phyloP scores from a whole-genome alignment of 2,797 vertebrate genomes.

The Brachyalestes nurse region DNA sequence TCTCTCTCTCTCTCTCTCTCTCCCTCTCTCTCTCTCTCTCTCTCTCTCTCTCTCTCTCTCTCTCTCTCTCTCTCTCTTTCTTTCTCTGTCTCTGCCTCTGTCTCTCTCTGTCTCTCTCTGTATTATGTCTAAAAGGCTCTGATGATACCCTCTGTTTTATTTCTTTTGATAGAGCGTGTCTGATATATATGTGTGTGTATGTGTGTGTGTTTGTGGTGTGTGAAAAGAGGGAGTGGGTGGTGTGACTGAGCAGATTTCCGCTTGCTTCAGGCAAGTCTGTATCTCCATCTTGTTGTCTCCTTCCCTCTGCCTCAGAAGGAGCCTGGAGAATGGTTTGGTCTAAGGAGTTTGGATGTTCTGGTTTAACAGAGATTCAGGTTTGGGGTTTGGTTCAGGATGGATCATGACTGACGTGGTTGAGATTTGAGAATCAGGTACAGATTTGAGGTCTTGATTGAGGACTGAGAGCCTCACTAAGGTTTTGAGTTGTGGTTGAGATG shows the following conservation, averaged over 20 bases:
- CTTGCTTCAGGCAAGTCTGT: slow-evolving; percentile 17
- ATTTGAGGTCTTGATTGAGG: too few species aligned
- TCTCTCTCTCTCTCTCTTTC: neutral
- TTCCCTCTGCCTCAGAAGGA: neutral
- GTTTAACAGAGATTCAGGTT: neutral
- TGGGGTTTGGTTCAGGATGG: neutral
- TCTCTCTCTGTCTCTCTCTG: neutral
- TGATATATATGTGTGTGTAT: neutral
- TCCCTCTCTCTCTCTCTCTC: neutral
- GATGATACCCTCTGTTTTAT: slow-evolving; percentile 42
- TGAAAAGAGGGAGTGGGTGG: slow-evolving; percentile 24
- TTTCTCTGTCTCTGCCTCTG: neutral
- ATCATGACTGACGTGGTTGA: neutral
- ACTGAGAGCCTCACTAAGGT: too few species aligned
- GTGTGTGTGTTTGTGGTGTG: slow-evolving; percentile 12
- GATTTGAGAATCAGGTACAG: neutral
- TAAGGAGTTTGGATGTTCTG: too few species aligned
- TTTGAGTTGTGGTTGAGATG: neutral
- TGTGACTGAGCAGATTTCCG: slow-evolving; percentile 31
- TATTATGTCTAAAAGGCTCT: slow-evolving; percentile 6
- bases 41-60: slow-evolving; percentile 13
- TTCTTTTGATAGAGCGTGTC: slow-evolving; percentile 35
- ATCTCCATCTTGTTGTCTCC: neutral
- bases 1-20: too few species aligned
- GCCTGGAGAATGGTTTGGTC: neutral